Evolutionary conservation across 2,888 invertebrate species (phyloP).

Genomic region (Lasioglossum lativentre): DNA sequence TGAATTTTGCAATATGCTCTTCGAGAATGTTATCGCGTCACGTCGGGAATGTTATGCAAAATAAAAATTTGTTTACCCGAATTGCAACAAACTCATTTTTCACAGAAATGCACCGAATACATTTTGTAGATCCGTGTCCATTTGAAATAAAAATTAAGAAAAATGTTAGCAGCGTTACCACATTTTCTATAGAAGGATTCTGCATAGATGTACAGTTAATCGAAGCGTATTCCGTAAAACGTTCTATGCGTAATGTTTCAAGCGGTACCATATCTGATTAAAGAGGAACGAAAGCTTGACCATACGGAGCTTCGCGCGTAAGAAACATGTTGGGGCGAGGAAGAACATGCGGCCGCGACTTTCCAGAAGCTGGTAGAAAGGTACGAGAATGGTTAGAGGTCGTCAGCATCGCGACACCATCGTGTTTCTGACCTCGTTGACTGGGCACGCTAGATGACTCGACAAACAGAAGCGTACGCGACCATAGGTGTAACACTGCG

Average conservation of each 20-base stretch:
- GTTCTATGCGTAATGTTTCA: neutral
- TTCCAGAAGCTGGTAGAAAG: slow-evolving; percentile 66
- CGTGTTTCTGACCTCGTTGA: slow-evolving; percentile 76
- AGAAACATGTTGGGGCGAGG: slow-evolving; percentile 39
- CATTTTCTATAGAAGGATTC: neutral
- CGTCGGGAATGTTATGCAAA: too few relatives aligned
- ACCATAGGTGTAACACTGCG: slow-evolving; percentile 36
- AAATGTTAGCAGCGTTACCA: neutral
- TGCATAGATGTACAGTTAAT: neutral
- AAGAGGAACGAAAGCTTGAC: neutral
- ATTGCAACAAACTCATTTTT: too few relatives aligned
- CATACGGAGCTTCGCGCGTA: slow-evolving; percentile 35
- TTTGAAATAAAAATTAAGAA: too few relatives aligned
- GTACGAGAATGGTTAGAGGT: slow-evolving; percentile 72
- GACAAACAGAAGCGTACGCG: slow-evolving; percentile 68
- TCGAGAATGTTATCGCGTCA: too few relatives aligned
- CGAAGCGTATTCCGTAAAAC: neutral
- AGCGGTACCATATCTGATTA: neutral
- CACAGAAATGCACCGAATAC: too few relatives aligned
- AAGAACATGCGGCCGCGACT: slow-evolving; percentile 55
- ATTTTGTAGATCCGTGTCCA: too few relatives aligned
- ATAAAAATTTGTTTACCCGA: too few relatives aligned
- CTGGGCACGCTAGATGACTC: slow-evolving; percentile 77
- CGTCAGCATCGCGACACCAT: slow-evolving; percentile 80
- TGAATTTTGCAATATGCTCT: neutral